These are phyloP conservation scores for Emys orbicularis DNA, from an alignment of 2,797 vertebrate genomes.

Conservation along the genomic window DNA sequence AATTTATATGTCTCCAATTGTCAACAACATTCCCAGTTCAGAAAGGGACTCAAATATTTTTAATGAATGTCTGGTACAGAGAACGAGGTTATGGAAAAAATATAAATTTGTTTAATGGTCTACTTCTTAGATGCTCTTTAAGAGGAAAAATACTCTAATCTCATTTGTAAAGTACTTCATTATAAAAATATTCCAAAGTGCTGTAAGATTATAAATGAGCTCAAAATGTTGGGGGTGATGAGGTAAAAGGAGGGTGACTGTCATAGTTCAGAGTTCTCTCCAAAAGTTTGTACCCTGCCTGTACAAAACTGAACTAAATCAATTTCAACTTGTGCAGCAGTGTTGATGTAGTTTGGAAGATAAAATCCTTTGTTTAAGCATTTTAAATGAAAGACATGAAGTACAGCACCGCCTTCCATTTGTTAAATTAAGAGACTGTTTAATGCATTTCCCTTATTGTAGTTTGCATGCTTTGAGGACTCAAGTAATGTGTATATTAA, in stretches of 20 bases:
- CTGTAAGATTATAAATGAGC: not conserved
- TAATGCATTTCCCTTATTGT: accelerated
- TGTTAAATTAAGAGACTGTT: not conserved
- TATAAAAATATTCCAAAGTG: not conserved
- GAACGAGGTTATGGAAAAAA: not conserved
- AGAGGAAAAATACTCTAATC: not conserved
- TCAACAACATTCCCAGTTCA: not conserved
- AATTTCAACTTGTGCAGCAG: not conserved
- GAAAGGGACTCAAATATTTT: not conserved
- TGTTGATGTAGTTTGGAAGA: not conserved
- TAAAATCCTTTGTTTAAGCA: not conserved
- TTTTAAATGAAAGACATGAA: not conserved
- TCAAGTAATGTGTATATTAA: not conserved
- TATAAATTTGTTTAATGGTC: not conserved
- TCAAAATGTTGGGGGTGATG: not conserved
- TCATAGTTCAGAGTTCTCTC: not conserved
- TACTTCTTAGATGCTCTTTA: not conserved
- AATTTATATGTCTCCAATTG: not conserved
- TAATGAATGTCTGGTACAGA: not conserved
- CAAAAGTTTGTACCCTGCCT: not conserved
- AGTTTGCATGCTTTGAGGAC: not conserved
- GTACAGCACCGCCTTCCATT: not conserved
- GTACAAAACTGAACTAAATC: not conserved
- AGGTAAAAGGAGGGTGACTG: not conserved
- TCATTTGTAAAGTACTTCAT: not conserved